A percentile compares a stretch with the other conserved stretches of the same genome.
Evolutionary conservation across 2,888 invertebrate genomes (phyloP).

Genomic region (Lathronympha strigana): DNA sequence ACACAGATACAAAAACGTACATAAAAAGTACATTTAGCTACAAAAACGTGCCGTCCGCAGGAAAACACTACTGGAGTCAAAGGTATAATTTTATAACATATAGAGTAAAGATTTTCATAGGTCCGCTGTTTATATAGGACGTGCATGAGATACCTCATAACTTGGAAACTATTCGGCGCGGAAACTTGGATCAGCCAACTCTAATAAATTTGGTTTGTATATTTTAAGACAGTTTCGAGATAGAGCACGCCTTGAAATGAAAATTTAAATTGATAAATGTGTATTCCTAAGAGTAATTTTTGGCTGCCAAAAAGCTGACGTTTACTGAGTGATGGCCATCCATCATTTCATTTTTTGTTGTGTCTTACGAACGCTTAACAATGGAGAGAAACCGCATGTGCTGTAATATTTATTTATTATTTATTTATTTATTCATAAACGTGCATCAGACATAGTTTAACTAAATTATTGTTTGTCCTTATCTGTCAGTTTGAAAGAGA

Average conservation of each 20-base stretch:
- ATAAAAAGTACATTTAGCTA: too few species aligned
- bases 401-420: too few species aligned
- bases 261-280: constrained; percentile 23
- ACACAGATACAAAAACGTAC: too few species aligned
- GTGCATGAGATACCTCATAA: background rate
- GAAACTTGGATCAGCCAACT: constrained; percentile 8
- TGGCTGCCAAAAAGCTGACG: constrained; percentile 5
- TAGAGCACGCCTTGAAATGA: constrained; percentile 22
- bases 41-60: background rate
- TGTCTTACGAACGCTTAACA: background rate
- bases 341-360: constrained; percentile 2
- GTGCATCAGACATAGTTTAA: too few species aligned
- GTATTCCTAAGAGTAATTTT: constrained; percentile 20
- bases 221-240: constrained; percentile 9
- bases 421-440: too few species aligned
- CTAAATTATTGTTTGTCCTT: too few species aligned
- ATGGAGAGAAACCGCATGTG: background rate
- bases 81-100: background rate
- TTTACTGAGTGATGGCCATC: constrained; percentile 17
- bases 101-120: background rate
- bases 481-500: too few species aligned
- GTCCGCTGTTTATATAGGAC: background rate
- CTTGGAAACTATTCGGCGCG: constrained; percentile 7
- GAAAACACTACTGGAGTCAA: too few species aligned
- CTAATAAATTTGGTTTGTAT: constrained; percentile 19